A percentile compares a stretch with the other conserved stretches of the same genome.
phyloP scores from a whole-genome alignment of 2,888 invertebrate genomes.

The Euplexia lucipara region DNA sequence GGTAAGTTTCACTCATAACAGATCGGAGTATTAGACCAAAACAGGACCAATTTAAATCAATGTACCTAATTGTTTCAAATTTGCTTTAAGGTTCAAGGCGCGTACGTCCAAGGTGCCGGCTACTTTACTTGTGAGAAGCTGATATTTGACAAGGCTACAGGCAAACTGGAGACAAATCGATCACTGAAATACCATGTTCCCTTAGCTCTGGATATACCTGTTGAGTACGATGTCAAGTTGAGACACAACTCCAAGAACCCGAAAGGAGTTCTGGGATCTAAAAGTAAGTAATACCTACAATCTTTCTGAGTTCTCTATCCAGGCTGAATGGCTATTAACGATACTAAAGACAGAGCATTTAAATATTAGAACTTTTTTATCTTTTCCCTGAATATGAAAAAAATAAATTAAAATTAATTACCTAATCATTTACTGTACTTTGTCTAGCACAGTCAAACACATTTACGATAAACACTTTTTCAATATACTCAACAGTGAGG shows the following conservation, averaged over 20 bases:
- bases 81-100: constrained; percentile 92
- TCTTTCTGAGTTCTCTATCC: too few species aligned
- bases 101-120: constrained; percentile 93
- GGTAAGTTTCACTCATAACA: constrained; percentile 76
- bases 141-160: constrained; percentile 91
- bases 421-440: too few species aligned
- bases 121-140: constrained; percentile 93
- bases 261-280: constrained; percentile 92
- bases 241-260: constrained; percentile 92
- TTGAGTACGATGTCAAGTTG: constrained; percentile 92
- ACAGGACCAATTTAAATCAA: background rate
- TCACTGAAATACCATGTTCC: constrained; percentile 94
- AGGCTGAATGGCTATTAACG: too few species aligned
- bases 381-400: too few species aligned
- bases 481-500: too few species aligned
- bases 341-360: too few species aligned
- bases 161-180: constrained; percentile 92
- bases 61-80: background rate
- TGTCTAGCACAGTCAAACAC: too few species aligned
- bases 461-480: too few species aligned
- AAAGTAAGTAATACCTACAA: constrained; percentile 87
- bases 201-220: constrained; percentile 93
- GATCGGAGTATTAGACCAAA: too few species aligned
- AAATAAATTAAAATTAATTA: too few species aligned
- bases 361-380: too few species aligned